A percentile compares a stretch with the other conserved stretches of the same genome.
These are phyloP conservation scores for Delia radicum DNA, from an alignment of 1,140 invertebrate species.

Conservation along the genomic window DNA sequence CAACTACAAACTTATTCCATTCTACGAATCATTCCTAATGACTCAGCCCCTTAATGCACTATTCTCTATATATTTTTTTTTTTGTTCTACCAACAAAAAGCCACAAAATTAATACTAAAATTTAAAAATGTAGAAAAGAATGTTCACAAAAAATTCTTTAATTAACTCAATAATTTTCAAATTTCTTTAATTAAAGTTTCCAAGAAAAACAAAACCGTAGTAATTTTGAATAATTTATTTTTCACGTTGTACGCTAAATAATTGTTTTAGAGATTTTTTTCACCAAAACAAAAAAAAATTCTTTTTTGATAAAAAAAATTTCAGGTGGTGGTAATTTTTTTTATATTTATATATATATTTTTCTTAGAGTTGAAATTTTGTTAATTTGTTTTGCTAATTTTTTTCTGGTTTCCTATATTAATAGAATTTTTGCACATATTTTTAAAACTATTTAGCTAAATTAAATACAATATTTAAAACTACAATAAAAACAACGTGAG, in stretches of 20 bases:
- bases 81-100: neutral
- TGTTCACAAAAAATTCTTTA: neutral
- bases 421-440: neutral
- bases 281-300: neutral
- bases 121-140: neutral
- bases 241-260: slow-evolving; percentile 25
- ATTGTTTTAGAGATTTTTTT: neutral
- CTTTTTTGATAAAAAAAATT: neutral
- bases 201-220: neutral
- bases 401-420: no score
- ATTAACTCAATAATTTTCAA: neutral
- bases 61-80: no score
- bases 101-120: neutral
- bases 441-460: no score
- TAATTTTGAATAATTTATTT: slow-evolving; percentile 8
- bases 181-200: neutral
- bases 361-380: neutral
- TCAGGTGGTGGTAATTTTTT: slow-evolving; percentile 9
- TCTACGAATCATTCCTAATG: no score
- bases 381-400: neutral
- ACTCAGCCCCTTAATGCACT: neutral
- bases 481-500: slow-evolving; percentile 17
- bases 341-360: neutral
- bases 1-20: no score
- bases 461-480: no score